Conservation (phyloP, 2,888 invertebrate genomes). For the Cristatella mucedo region DNA sequence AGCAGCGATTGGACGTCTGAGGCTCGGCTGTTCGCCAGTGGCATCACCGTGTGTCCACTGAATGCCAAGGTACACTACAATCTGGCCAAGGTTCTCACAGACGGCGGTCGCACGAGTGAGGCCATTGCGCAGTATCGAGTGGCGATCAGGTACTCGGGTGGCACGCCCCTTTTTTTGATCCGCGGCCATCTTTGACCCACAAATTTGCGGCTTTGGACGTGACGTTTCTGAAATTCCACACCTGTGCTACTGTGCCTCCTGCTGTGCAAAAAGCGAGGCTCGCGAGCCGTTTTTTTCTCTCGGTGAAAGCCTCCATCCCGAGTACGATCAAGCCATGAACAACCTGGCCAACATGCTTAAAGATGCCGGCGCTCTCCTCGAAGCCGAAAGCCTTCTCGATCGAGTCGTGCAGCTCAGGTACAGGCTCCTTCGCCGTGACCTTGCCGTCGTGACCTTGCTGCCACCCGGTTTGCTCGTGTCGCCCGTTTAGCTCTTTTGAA, state of each 20-base stretch:
- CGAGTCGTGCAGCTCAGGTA: conserved; percentile 58
- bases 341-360: conserved; percentile 73
- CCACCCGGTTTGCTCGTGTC: too few relatives aligned
- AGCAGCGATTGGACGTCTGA: conserved; percentile 61
- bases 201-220: too few relatives aligned
- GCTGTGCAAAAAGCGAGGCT: too few relatives aligned
- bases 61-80: conserved; percentile 85
- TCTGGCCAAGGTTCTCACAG: conserved; percentile 70
- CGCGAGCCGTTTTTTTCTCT: too few relatives aligned
- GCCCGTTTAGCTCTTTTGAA: too few relatives aligned
- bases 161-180: too few relatives aligned
- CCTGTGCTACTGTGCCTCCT: too few relatives aligned
- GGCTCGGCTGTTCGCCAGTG: conserved; percentile 59
- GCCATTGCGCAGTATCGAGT: conserved; percentile 63
- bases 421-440: too few relatives aligned
- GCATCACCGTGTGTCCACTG: conserved; percentile 67
- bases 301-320: conserved; percentile 50
- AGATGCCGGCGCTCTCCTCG: conserved; percentile 49
- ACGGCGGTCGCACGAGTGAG: conserved; percentile 49
- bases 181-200: too few relatives aligned
- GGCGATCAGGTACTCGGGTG: conserved; percentile 50
- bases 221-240: too few relatives aligned
- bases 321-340: conserved; percentile 81
- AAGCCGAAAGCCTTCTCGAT: conserved; percentile 57
- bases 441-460: too few relatives aligned